Base-by-base conservation (phyloP, 2,113 vertebrate species). In the Cottus gobio region DNA sequence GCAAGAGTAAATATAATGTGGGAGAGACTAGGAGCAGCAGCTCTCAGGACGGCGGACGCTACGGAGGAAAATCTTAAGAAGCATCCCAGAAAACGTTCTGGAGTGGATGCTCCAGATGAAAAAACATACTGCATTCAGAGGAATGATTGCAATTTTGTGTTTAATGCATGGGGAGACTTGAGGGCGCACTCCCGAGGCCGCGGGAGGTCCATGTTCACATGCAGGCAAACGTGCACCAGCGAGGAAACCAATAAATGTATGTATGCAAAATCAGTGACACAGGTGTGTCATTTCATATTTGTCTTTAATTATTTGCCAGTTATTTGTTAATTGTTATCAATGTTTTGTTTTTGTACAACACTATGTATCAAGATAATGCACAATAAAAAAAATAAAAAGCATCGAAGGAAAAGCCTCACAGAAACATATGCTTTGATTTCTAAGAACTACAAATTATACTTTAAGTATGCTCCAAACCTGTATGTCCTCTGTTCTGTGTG, bases 261-360 rank as follows among this genome's bases (percentile, higher is more conserved):
- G 48, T 56, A 20, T 48, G 42, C 48, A 22, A n/a, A 44, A 52
- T 46, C 48, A 60, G 13, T 36, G 54, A 60, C 52, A 67, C 36
- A 30, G 56, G 75, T 12, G 50, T 36, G 3, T 57, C 24, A 48
- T 26, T 58, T 79, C 10, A 65, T 48, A 52, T 24, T 46, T 60
- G 13, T 42, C 3, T 7, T 54, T 11, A 31, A 28, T 58, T 24
- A 30, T 39, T 71, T 20, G n/a, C n/a, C n/a, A n/a, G n/a, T n/a
- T n/a, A 54, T 54, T 54, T 54, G 22, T 24, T n/a, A 24, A n/a
- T 24, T n/a, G 22, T 54, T 24, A 9, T 60, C 12, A 42, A 46
- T 36, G 46, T 54, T 83, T 74, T 50, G 3, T 7, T 58, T 67
- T 44, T n/a, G n/a, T n/a, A 62, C 46, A 76, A 24, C 11, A 44